These are phyloP conservation scores for sheep (Ovis aries) DNA, from an alignment of 2,113 vertebrate species.

Conservation along the genomic window ARS-UI_Ramb_v3.0 NC_056057.1:104837501-104838000, in stretches of 20 bases:
- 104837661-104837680: neutral
- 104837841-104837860: neutral
- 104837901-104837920: neutral
- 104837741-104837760: neutral
- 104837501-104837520: neutral
- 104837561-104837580: accelerated
- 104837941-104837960: neutral
- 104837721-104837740: neutral
- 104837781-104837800: neutral
- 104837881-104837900: neutral
- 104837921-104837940: neutral
- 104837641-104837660: neutral
- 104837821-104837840: neutral
- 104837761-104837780: neutral
- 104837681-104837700: neutral
- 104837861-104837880: neutral
- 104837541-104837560: neutral
- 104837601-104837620: accelerated
- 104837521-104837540: neutral
- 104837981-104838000: neutral
- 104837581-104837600: accelerated
- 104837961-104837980: neutral
- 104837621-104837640: neutral
- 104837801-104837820: neutral
- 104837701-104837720: neutral